Base-by-base conservation (phyloP, 2,113 vertebrate genomes). In the Lampris megalopsis region DNA sequence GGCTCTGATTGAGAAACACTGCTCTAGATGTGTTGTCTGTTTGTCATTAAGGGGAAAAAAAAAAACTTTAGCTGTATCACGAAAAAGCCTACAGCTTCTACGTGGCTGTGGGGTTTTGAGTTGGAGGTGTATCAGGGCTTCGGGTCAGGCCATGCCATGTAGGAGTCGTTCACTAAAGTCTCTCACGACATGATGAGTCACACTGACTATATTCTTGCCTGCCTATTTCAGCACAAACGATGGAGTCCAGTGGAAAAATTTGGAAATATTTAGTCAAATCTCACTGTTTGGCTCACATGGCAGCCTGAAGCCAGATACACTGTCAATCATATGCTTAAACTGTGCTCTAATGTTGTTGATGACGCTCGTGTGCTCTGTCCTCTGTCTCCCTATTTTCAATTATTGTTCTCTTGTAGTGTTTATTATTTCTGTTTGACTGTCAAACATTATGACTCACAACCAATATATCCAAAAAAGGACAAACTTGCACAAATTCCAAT, bases 1-100 rank as follows among this genome's bases (percentile, higher is more conserved):
- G 67, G 65, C 80, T 82, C 69, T 81, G 78, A 85, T 83, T 57
- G 54, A 60, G 41, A 82, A 85, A 79, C 85, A 87, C 89, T 91
- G 85, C 82, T 75, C 82, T 80, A 66, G 37, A 57, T 86, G 74
- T 92, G 74, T 92, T 93, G 75, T 85, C 70, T 86, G 67, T 87
- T 73, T 77, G 72, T 24, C 24, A 24, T 24, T 24, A 24, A 24
- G 24, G 24, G 24, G 80, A 64, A 36, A 56, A 45, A 47, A 62
- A 62, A 60, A 67, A 77, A 66, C 45, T 78, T 13, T 47, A 63
- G 69, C 63, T 81, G 79, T 69, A 65, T 83, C 69, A 60, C 38
- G 24, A 24, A 82, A 86, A 88, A 81, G 69, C 24, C 79, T 75
- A 11, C n/a, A 84, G 79, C 77, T 40, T 84, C 62, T 68, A 54